A percentile compares a stretch with the other conserved stretches of the same genome.
These are phyloP conservation scores for Drosophila multiciliata DNA, from an alignment of 2,888 invertebrate genomes.

Conservation along the genomic window DNA sequence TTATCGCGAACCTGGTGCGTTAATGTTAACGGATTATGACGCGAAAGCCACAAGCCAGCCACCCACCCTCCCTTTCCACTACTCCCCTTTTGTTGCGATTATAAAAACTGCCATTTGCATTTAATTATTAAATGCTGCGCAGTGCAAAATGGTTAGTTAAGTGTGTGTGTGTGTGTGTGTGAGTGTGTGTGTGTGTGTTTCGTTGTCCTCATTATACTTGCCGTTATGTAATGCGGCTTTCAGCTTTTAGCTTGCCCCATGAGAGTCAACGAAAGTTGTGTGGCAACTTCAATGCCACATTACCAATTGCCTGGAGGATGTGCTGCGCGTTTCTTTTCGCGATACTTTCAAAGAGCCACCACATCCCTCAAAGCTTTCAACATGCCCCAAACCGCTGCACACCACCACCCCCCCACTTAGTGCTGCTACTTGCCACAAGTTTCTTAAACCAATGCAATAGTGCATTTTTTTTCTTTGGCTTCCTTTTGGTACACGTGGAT, in stretches of 20 bases:
- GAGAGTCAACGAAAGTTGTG: conserved; percentile 46
- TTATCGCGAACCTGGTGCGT: conserved; percentile 38
- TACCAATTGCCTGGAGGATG: conserved; percentile 67
- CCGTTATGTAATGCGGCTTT: conserved; percentile 45
- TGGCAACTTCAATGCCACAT: conserved; percentile 65
- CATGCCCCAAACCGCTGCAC: neutral
- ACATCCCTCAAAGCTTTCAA: neutral
- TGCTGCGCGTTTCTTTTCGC: conserved; percentile 46
- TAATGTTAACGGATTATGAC: conserved; percentile 64
- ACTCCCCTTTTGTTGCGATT: conserved; percentile 18
- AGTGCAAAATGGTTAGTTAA: conserved; percentile 5
- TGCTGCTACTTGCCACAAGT: conserved; percentile 17
- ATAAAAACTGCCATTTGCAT: conserved; percentile 61
- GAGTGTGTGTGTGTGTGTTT: conserved; percentile 3
- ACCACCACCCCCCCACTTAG: conserved; percentile 11
- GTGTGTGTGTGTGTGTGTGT: conserved; percentile 7
- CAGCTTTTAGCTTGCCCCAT: conserved; percentile 30
- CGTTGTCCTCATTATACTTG: conserved; percentile 34
- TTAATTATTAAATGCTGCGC: conserved; percentile 65
- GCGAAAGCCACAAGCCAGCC: conserved; percentile 13
- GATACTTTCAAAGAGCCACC: conserved; percentile 39
- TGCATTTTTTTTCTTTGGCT: neutral
- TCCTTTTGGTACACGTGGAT: conserved; percentile 1
- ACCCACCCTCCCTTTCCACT: neutral
- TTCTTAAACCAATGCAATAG: conserved; percentile 30